Evolutionary conservation across 2,888 invertebrate species (phyloP), one percentile per base, ranked within the genome.

Genomic region (Parthenolecanium corni): DNA sequence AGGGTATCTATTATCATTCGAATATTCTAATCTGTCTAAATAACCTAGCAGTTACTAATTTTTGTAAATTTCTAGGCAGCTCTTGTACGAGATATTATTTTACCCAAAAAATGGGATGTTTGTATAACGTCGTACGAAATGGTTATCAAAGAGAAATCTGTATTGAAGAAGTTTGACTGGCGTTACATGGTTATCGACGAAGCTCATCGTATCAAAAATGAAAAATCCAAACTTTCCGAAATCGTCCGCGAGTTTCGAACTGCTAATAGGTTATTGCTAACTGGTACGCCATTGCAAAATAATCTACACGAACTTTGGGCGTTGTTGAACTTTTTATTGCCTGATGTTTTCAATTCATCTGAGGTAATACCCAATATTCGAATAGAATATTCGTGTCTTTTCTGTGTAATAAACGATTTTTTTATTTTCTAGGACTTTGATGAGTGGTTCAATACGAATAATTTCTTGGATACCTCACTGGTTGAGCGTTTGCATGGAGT

Each of bases 161-260:
- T 93, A 1, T 91, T 99, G 72, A 96, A 96, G 73, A 97, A 97
- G 74, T 95, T 97, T 73, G 93, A 89, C 70, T 98, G 97, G 97
- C 82, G 94, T 6, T 99, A 98, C 74, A 86, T 99, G 84, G 91
- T 97, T n/a, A 98, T 98, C 69, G 98, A 98, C 73, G 98, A 99
- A 75, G 98, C 98, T 20, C 98, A 99, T 76, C 83, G 98, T 65
- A 97, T 98, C 69, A 98, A 98, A 75, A 98, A 98, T 76, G 98
- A 98, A 74, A 97, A 99, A 75, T 96, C 95, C 0, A 98, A 97
- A 76, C 78, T 98, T 0, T 96, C 96, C 0, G 96, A 97, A 76
- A 87, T 96, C 71, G 81, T 98, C 3, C 79, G 98, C 58, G 93
- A 96, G 74, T 95, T 98, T 71, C 95, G 95, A 74, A 95, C 97